Evolutionary conservation across 2,113 vertebrate species (phyloP).

Genomic region (Condylura cristata): DNA sequence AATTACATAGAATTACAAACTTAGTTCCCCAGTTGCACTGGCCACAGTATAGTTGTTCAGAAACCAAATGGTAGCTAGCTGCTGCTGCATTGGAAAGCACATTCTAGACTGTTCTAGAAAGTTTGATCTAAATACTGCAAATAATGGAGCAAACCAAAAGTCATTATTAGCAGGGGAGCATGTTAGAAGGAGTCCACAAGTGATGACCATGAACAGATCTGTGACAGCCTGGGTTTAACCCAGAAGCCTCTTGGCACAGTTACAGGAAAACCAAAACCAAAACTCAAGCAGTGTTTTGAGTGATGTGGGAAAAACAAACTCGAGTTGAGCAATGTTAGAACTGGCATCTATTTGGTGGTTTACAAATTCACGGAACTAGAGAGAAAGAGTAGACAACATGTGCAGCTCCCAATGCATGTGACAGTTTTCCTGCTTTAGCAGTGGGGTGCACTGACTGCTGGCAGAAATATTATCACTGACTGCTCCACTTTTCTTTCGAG

Average conservation of each 20-base stretch:
- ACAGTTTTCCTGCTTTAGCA: neutral
- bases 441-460: neutral
- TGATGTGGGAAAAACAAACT: neutral
- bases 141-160: neutral
- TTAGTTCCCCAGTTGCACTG: neutral
- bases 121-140: neutral
- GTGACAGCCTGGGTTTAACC: neutral
- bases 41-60: neutral
- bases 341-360: neutral
- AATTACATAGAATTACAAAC: neutral
- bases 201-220: neutral
- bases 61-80: neutral
- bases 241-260: neutral
- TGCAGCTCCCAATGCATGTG: neutral
- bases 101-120: neutral
- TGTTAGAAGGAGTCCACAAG: neutral
- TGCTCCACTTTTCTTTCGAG: neutral
- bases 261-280: neutral
- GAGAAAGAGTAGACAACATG: neutral
- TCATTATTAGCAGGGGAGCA: neutral
- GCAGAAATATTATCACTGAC: neutral
- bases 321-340: neutral
- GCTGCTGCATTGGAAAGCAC: neutral
- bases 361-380: neutral
- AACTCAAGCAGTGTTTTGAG: slow-evolving; percentile 1